phyloP scores from a whole-genome alignment of 2,113 vertebrate genomes.

The Thinocorus orbignyianus region DNA sequence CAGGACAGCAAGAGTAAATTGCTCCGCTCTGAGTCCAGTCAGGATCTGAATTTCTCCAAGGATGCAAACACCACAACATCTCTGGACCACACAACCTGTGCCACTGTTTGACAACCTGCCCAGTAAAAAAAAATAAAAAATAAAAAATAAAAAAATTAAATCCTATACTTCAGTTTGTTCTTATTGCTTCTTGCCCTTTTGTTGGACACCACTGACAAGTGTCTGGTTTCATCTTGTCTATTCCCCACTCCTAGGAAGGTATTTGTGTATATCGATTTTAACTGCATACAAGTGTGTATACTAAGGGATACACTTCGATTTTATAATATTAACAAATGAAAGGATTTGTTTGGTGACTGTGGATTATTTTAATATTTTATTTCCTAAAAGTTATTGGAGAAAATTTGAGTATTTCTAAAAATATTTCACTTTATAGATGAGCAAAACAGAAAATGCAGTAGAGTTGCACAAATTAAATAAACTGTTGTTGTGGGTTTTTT shows the following conservation, averaged over 20 bases:
- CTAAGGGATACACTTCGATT: background rate
- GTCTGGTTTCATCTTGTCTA: background rate
- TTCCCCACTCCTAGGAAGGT: fast-evolving
- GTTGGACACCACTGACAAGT: background rate
- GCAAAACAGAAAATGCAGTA: background rate
- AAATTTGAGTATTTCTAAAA: background rate
- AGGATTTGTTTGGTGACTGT: background rate
- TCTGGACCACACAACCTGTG: background rate
- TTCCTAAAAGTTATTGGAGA: background rate
- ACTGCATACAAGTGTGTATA: no score
- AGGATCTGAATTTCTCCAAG: background rate
- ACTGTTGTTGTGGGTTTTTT: fast-evolving
- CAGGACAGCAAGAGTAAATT: background rate
- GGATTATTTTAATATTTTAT: background rate
- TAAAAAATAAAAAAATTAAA: background rate
- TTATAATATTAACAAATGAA: background rate
- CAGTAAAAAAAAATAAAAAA: background rate
- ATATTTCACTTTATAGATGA: background rate
- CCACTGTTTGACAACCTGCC: background rate
- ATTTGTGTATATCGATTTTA: background rate
- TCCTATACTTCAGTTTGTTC: background rate
- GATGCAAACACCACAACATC: fast-evolving
- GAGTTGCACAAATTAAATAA: background rate
- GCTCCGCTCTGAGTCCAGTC: background rate
- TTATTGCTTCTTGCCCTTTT: background rate